phyloP scores from a whole-genome alignment of 2,113 vertebrate species.

The Elachura formosa region DNA sequence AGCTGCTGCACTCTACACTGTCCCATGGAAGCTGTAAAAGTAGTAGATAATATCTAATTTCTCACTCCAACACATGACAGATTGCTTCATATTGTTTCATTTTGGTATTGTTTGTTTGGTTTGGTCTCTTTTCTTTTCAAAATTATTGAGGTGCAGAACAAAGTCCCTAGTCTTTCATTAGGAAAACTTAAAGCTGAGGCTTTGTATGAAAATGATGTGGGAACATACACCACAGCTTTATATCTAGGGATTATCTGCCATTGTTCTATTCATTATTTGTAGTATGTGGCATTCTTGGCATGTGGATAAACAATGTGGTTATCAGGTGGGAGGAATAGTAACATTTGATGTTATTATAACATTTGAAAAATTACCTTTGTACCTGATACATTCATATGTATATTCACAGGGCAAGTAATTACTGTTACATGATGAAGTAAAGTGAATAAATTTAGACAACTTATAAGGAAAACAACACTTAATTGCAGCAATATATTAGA shows the following conservation, averaged over 20 bases:
- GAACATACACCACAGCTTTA: neutral
- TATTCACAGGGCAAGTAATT: neutral
- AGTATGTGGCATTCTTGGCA: neutral
- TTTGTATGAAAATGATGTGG: neutral
- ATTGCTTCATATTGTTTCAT: neutral
- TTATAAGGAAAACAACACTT: neutral
- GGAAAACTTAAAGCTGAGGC: neutral
- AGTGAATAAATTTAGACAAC: neutral
- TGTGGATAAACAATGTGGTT: neutral
- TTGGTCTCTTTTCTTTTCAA: neutral
- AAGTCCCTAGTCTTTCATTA: neutral
- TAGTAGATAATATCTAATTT: neutral
- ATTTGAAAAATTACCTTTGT: neutral
- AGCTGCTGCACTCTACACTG: neutral
- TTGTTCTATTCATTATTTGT: neutral
- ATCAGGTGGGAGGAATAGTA: neutral
- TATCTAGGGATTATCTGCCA: neutral
- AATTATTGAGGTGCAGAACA: neutral
- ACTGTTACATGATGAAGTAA: neutral
- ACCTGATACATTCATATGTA: neutral
- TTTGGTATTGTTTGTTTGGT: neutral
- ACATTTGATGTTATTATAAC: too few relatives aligned
- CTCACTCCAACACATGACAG: neutral
- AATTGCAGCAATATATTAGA: neutral
- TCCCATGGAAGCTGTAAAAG: neutral